Conservation (phyloP, 2,888 invertebrate species). For the Loripinus fragilis region DNA sequence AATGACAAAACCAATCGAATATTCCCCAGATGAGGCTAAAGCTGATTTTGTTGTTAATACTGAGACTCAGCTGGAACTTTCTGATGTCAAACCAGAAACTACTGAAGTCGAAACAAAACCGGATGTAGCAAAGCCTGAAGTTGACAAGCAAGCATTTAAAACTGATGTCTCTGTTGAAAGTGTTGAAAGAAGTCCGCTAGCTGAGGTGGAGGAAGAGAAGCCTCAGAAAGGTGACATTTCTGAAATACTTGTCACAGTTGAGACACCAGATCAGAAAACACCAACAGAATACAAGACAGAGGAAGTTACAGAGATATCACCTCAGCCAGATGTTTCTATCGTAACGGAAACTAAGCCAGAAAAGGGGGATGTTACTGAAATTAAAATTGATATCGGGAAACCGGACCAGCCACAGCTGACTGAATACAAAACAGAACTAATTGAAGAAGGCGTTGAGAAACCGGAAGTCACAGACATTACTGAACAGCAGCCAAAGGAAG, state of each 20-base stretch:
- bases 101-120: conserved; percentile 39
- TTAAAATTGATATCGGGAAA: conserved; percentile 22
- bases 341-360: conserved; percentile 45
- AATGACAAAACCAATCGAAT: conserved; percentile 24
- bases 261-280: conserved; percentile 37
- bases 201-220: conserved; percentile 1
- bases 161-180: conserved; percentile 30
- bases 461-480: conserved; percentile 42
- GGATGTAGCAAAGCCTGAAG: conserved; percentile 41
- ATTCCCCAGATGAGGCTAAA: conserved; percentile 38
- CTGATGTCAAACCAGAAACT: conserved; percentile 30
- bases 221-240: conserved; percentile 39
- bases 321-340: conserved; percentile 59
- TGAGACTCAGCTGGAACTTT: conserved; percentile 27
- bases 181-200: conserved; percentile 9
- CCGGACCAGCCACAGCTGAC: conserved; percentile 34
- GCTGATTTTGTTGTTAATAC: conserved; percentile 28
- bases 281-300: conserved; percentile 56
- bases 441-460: conserved; percentile 37
- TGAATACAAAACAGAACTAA: conserved; percentile 51
- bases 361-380: conserved; percentile 23
- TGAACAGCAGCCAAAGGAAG: conserved; percentile 29
- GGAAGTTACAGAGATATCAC: conserved; percentile 42
- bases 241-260: conserved; percentile 48
- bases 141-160: conserved; percentile 13